These are phyloP conservation scores for Anabas testudineus DNA, from an alignment of 2,797 vertebrate genomes.

Conservation along the genomic window DNA sequence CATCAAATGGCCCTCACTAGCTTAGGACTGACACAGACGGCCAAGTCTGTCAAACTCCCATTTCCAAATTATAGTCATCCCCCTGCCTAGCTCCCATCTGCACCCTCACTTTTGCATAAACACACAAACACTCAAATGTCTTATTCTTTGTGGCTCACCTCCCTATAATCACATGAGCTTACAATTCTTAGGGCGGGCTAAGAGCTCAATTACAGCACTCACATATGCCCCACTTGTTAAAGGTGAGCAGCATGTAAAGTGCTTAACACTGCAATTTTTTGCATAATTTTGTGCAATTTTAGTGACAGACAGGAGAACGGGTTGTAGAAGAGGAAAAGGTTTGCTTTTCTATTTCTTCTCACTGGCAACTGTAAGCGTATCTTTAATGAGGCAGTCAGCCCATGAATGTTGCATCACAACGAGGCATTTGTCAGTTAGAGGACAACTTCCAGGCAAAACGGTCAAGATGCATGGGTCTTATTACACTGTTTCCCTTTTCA, in stretches of 20 bases:
- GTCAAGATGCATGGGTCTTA: conserved; percentile 48
- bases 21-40: conserved; percentile 25
- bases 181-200: conserved; percentile 54
- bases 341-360: conserved; percentile 19
- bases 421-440: conserved; percentile 41
- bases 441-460: conserved; percentile 53
- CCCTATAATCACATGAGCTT: conserved; percentile 65
- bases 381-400: conserved; percentile 60
- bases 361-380: conserved; percentile 47
- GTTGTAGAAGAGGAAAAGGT: neutral
- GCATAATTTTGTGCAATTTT: conserved; percentile 30
- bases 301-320: conserved; percentile 36
- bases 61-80: conserved; percentile 62
- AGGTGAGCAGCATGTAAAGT: conserved; percentile 54
- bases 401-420: conserved; percentile 48
- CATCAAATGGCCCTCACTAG: conserved; percentile 27
- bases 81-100: conserved; percentile 15
- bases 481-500: conserved; percentile 27
- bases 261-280: conserved; percentile 43
- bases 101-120: conserved; percentile 34
- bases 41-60: conserved; percentile 36
- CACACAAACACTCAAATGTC: conserved; percentile 41
- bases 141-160: conserved; percentile 32
- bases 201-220: conserved; percentile 70
- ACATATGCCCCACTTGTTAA: conserved; percentile 49